A percentile compares a stretch with the other conserved stretches of the same genome.
phyloP scores from a whole-genome alignment of 2,113 vertebrate genomes.

The Glareola pratincola region DNA sequence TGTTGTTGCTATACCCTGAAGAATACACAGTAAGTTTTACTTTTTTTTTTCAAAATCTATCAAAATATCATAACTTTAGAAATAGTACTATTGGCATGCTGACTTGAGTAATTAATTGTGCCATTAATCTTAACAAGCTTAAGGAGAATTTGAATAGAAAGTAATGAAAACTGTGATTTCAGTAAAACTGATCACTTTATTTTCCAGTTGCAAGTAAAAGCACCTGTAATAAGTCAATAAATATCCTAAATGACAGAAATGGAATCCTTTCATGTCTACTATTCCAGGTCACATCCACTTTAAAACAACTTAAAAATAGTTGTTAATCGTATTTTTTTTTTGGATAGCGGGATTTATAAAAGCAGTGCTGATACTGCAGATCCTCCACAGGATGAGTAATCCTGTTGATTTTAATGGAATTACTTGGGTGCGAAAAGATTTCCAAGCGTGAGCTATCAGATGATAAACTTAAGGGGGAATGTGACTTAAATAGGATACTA shows the following conservation, averaged over 20 bases:
- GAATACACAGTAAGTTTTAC: not conserved
- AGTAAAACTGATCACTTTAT: not conserved
- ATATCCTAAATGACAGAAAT: not conserved
- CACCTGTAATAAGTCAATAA: not conserved
- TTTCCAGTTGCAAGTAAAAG: not conserved
- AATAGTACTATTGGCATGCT: not conserved
- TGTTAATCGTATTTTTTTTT: not conserved
- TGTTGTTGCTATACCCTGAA: not conserved
- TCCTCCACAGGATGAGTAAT: not conserved
- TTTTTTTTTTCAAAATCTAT: not conserved
- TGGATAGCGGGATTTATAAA: not conserved
- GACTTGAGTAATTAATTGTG: not conserved
- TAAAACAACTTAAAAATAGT: conserved; percentile 5
- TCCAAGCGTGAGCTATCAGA: not conserved
- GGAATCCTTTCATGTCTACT: not conserved
- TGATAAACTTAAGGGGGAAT: not conserved
- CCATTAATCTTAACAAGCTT: not conserved
- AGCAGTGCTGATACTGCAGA: not conserved
- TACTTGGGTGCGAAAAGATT: not conserved
- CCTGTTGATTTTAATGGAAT: not conserved
- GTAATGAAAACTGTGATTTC: not conserved
- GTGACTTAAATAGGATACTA: not conserved
- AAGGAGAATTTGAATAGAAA: not conserved
- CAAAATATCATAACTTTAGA: not conserved
- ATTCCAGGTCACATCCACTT: not conserved